Base-by-base conservation (phyloP, 2,888 invertebrate species). In the Dolomedes plantarius region DNA sequence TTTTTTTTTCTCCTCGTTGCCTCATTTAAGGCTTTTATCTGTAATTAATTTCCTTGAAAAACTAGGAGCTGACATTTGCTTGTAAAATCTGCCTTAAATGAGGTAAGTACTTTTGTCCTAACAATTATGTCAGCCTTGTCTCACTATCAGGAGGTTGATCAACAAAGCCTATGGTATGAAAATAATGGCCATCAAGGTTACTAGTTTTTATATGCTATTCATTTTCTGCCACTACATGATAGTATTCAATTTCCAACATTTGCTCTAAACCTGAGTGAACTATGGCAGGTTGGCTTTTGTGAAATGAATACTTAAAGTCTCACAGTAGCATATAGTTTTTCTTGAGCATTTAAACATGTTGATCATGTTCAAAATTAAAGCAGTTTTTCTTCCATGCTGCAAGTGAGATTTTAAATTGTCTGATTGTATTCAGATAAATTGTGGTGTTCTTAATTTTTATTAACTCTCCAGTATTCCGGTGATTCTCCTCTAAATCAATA, bases 91-190 rank as follows among this genome's bases (percentile, higher is more conserved):
- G 74, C 76, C 80, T 86, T 80, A 86, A 86, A 80, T 86, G 86
- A 74, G 80, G 46, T 76, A 64, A 80, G 68, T 86, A 80, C 69
- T 80, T 62, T 73, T 86, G 72, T 75, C 78, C 68, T 67, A 71
- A n/a, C n/a, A n/a, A 41, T 67, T 31, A 27, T 78, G 75, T 86
- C 80, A 86, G 75, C 86, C 86, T 80, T 79, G 86, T 69, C n/a
- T n/a, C 79, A 79, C 50, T 80, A 74, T 69, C 68, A 69, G 62
- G 69, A 86, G 79, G 85, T 86, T 86, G 73, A 86, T 86, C 46
- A 80, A 86, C 86, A 86, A 86, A 86, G 86, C 86, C 86, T 86
- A 86, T 86, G 86, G 80, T 86, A 86, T 76, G 83, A 83, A 72
- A 83, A 83, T 83, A 83, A 83, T 68, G 83, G 77, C 83, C 83